Base-by-base conservation (phyloP, 1,140 invertebrate genomes). In the Pinna nobilis region DNA sequence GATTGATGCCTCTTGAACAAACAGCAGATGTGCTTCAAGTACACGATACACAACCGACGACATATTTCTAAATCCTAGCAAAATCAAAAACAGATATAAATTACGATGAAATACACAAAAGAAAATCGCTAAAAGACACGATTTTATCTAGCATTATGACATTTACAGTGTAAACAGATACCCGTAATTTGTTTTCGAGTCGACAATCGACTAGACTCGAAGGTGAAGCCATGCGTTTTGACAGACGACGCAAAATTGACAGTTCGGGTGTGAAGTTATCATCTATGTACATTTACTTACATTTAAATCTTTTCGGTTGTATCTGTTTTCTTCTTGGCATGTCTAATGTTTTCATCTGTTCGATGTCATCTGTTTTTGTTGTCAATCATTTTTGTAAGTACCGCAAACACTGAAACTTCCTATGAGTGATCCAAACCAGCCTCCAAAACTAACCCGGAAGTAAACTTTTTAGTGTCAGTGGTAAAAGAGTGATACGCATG, bases 291-390 rank as follows among this genome's bases (percentile, higher is more conserved):
- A 44, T 20, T 39, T 65, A 90, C 92, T 92, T 91, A 92, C 92
- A 92, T 92, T 92, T 91, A 89, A 92, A 91, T 79, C 91, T 88
- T 86, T 92, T 92, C 28, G 92, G 92, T 82, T 91, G 91, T 84
- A 92, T 89, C 87, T 92, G 92, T 87, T 92, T 92, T 78, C 91
- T 88, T 81, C 92, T 90, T 76, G 91, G 91, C 92, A 92, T 92
- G 82, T 68, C 81, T 69, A 77, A 65, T 79, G 72, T 80, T 74
- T 72, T 67, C 72, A 78, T 74, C 51, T 63, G 70, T 76, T 68
- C 63, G 39, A 47, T 70, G 65, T 72, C 73, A 70, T 75, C 59
- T 66, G 51, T 74, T 68, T 63, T 49, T 53, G 76, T 57, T 71
- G 61, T 65, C 71, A 78, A 50, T 63, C 53, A 69, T 72, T 74